Evolutionary conservation across 2,113 vertebrate genomes (phyloP).

Genomic region (Pollimyrus isidori): DNA sequence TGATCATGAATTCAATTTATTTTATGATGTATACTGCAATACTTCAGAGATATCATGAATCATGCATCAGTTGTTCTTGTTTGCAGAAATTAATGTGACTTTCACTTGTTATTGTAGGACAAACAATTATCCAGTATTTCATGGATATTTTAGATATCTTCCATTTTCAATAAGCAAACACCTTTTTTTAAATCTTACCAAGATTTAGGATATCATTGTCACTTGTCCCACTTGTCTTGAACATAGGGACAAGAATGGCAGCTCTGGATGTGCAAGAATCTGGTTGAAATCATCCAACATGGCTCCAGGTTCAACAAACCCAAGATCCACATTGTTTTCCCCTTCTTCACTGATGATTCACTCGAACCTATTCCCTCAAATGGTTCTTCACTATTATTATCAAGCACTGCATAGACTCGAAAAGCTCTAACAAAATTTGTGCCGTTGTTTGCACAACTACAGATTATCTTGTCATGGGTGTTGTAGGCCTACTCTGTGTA

Average conservation of each 20-base stretch:
- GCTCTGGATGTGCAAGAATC: not conserved
- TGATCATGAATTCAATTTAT: too few relatives aligned
- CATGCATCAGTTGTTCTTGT: not conserved
- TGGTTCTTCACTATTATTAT: too few relatives aligned
- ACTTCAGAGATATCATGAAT: not conserved
- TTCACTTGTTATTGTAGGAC: not conserved
- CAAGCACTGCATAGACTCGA: too few relatives aligned
- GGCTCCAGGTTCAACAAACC: conserved; percentile 24
- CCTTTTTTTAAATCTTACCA: not conserved
- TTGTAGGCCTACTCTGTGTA: too few relatives aligned
- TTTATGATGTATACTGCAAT: too few relatives aligned
- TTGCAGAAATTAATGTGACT: not conserved
- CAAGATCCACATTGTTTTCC: too few relatives aligned
- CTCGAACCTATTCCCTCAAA: too few relatives aligned
- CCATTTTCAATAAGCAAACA: too few relatives aligned
- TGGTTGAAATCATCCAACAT: conserved; percentile 16
- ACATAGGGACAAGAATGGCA: not conserved
- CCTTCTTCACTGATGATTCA: too few relatives aligned
- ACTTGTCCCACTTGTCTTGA: not conserved
- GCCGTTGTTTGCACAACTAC: too few relatives aligned
- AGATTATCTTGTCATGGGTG: too few relatives aligned
- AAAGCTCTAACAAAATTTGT: too few relatives aligned
- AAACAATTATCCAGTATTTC: not conserved
- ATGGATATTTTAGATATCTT: not conserved
- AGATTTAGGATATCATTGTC: not conserved